A percentile compares a stretch with the other conserved stretches of the same genome.
Evolutionary conservation across 2,797 vertebrate genomes (phyloP).

Genomic region (Eidolon dupreanum): DNA sequence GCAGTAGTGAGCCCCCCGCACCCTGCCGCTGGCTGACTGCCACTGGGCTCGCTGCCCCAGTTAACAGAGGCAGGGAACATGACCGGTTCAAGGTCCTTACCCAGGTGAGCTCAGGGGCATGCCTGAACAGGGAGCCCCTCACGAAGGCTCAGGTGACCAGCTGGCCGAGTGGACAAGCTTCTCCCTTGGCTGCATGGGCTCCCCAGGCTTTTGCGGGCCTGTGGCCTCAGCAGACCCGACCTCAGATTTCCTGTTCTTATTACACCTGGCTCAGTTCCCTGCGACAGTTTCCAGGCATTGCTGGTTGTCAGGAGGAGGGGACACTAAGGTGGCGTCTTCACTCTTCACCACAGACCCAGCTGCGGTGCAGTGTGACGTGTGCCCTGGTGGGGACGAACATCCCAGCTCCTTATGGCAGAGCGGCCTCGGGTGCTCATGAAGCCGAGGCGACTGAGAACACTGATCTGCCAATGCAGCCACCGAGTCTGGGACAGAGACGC

Average conservation of each 20-base stretch:
- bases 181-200: neutral
- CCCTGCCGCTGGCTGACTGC: rapidly evolving
- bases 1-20: rapidly evolving
- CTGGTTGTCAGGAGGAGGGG: neutral
- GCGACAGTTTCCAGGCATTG: neutral
- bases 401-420: neutral
- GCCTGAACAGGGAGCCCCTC: neutral
- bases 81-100: neutral
- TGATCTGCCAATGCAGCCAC: too few relatives aligned
- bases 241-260: neutral
- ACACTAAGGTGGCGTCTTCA: rapidly evolving
- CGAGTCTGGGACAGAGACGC: neutral
- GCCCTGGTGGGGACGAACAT: rapidly evolving
- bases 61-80: rapidly evolving
- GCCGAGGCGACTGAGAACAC: neutral
- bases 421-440: neutral
- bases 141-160: rapidly evolving
- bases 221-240: neutral
- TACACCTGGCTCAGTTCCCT: neutral
- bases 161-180: neutral
- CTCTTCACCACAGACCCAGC: neutral
- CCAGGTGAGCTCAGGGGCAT: neutral
- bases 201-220: neutral
- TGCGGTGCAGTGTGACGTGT: rapidly evolving
- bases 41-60: neutral